Percentiles rank a stretch among this genome's conserved stretches.
Conservation (phyloP, 2,113 vertebrate species). For the Paraplagusia blochii region DNA sequence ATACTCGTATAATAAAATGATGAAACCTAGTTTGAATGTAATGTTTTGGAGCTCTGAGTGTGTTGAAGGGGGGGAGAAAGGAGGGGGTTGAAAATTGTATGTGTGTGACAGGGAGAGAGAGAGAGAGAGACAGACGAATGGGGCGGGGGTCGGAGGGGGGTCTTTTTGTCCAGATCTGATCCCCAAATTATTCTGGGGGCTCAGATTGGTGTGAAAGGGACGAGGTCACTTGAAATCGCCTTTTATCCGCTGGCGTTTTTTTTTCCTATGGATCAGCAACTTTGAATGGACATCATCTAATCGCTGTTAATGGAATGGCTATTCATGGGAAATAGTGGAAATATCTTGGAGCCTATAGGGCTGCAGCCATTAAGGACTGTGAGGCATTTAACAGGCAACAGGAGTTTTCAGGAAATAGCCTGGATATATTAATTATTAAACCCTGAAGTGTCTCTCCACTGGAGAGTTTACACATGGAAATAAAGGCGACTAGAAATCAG, state of each 20-base stretch:
- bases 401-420: slow-evolving; percentile 10
- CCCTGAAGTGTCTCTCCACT: not conserved
- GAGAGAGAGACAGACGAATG: too few species aligned
- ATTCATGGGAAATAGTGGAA: slow-evolving; percentile 76
- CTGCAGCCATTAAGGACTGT: slow-evolving; percentile 43
- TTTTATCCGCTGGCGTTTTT: slow-evolving; percentile 93
- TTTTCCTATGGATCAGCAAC: slow-evolving; percentile 92
- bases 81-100: slow-evolving; percentile 25
- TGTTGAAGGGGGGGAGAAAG: slow-evolving; percentile 83
- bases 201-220: slow-evolving; percentile 96
- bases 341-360: slow-evolving; percentile 49
- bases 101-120: slow-evolving; percentile 3
- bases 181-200: slow-evolving; percentile 85
- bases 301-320: slow-evolving; percentile 86
- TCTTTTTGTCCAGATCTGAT: slow-evolving; percentile 85
- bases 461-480: not conserved
- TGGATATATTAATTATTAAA: slow-evolving; percentile 33
- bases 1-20: slow-evolving; percentile 13
- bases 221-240: slow-evolving; percentile 94
- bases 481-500: not conserved
- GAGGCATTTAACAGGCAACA: slow-evolving; percentile 37
- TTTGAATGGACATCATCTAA: slow-evolving; percentile 95
- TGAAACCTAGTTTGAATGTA: slow-evolving; percentile 51
- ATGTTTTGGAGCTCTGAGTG: slow-evolving; percentile 80
- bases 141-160: slow-evolving; percentile 65